A percentile compares a stretch with the other conserved stretches of the same genome.
phyloP scores from a whole-genome alignment of 2,888 invertebrate species.

The Cryptocephalus moraei region DNA sequence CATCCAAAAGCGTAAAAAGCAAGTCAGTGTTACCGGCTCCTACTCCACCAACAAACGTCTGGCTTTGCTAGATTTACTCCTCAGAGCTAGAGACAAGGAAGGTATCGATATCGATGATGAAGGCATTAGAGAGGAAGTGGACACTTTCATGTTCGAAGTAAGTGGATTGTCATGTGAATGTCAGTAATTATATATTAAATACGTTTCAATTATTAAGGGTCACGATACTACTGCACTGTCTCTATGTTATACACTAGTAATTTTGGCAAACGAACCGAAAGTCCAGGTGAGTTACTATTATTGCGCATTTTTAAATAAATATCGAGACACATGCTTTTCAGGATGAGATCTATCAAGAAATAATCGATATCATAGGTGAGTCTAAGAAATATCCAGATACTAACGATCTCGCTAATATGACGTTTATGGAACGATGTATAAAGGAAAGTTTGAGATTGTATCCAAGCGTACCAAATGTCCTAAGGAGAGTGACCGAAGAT shows the following conservation, averaged over 20 bases:
- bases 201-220: constrained; percentile 36
- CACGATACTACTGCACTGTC: constrained; percentile 51
- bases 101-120: constrained; percentile 40
- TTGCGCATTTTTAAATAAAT: too few relatives aligned
- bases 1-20: constrained; percentile 10
- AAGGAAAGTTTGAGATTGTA: too few relatives aligned
- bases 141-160: constrained; percentile 50
- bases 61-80: constrained; percentile 47
- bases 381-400: too few relatives aligned
- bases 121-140: constrained; percentile 50
- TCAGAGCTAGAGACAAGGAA: constrained; percentile 40
- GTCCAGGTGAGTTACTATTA: neutral
- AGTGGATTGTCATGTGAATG: neutral
- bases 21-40: neutral
- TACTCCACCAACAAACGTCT: constrained; percentile 25
- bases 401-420: too few relatives aligned
- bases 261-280: neutral
- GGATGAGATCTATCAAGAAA: too few relatives aligned
- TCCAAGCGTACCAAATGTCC: too few relatives aligned
- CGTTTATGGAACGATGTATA: too few relatives aligned
- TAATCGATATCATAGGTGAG: too few relatives aligned
- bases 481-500: too few relatives aligned
- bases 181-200: too few relatives aligned
- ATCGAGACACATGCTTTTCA: too few relatives aligned
- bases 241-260: constrained; percentile 10